Conservation (phyloP, 2,797 vertebrate genomes). For the Lepus oiostolus region DNA sequence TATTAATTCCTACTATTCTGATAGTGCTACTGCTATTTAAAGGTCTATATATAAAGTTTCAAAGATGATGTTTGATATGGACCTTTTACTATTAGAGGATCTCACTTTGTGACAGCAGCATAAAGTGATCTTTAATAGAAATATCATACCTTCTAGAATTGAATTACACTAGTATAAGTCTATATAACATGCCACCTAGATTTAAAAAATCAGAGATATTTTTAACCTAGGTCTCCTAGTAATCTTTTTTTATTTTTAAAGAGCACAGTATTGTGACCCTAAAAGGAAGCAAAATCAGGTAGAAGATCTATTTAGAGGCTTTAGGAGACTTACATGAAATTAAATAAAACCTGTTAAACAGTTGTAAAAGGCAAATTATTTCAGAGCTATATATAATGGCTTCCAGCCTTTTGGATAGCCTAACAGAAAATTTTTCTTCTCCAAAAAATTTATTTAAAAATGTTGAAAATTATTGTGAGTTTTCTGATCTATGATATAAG, state of each 20-base stretch:
- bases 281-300: conserved; percentile 40
- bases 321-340: not conserved
- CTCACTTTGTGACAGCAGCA: not conserved
- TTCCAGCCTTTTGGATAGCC: not conserved
- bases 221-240: conserved; percentile 41
- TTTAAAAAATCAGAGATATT: conserved; percentile 39
- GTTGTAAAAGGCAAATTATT: conserved; percentile 45
- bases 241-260: conserved; percentile 70
- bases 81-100: not conserved
- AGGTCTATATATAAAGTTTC: not conserved
- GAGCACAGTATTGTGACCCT: not conserved
- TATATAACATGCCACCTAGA: conserved; percentile 15
- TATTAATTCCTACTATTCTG: conserved; percentile 6
- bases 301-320: not conserved
- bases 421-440: not conserved
- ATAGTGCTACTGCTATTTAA: not conserved
- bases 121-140: conserved; percentile 37
- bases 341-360: conserved; percentile 52
- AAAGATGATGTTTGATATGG: not conserved
- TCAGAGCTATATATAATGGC: not conserved
- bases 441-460: conserved; percentile 33
- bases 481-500: conserved; percentile 10
- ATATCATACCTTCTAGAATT: not conserved
- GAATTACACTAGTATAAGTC: conserved; percentile 29
- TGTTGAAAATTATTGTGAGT: conserved; percentile 20